phyloP scores from a whole-genome alignment of 2,113 vertebrate species.

The Motacilla alba region DNA sequence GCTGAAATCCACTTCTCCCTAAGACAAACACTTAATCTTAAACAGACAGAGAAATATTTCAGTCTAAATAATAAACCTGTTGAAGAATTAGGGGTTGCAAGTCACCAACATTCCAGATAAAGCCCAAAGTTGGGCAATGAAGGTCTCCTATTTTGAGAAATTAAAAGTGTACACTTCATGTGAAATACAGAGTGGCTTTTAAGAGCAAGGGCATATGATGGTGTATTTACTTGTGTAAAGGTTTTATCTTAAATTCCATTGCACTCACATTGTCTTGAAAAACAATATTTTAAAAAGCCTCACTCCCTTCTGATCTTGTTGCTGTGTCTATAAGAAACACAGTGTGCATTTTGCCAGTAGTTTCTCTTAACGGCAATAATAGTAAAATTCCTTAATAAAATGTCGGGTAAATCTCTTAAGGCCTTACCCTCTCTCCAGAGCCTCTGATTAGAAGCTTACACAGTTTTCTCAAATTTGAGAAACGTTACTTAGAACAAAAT shows the following conservation, averaged over 20 bases:
- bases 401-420: neutral
- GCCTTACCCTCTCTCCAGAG: neutral
- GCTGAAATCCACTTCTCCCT: neutral
- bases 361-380: slow-evolving; percentile 24
- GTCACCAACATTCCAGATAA: neutral
- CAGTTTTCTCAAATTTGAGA: neutral
- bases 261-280: neutral
- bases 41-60: neutral
- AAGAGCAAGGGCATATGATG: neutral
- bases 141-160: neutral
- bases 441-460: neutral
- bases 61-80: neutral
- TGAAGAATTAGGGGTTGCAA: neutral
- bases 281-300: neutral
- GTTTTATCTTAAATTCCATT: neutral
- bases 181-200: neutral
- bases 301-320: slow-evolving; percentile 20
- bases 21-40: neutral
- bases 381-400: neutral
- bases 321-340: neutral
- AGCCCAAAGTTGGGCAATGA: neutral
- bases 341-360: neutral
- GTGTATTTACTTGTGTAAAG: neutral
- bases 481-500: neutral
- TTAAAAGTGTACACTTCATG: neutral